Evolutionary conservation across 2,888 invertebrate genomes (phyloP).

Genomic region (Ceratothoa steindachneri): DNA sequence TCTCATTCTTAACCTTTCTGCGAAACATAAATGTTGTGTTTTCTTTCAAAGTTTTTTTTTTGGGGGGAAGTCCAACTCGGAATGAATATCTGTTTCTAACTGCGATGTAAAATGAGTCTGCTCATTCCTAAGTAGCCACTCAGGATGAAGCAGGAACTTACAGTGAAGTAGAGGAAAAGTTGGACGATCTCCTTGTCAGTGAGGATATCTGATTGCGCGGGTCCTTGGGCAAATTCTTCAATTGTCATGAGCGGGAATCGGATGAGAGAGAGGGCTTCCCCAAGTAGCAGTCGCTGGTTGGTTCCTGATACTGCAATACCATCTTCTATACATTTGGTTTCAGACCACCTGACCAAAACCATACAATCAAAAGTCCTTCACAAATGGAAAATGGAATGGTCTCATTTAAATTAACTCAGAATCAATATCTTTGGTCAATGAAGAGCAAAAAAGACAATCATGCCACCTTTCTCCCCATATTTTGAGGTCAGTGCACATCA

Average conservation of each 20-base stretch:
- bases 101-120: too few relatives aligned
- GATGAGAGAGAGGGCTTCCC: conserved; percentile 67
- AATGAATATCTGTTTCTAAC: too few relatives aligned
- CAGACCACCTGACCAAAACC: conserved; percentile 68
- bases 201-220: conserved; percentile 69
- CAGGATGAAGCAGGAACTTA: too few relatives aligned
- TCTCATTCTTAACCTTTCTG: too few relatives aligned
- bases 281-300: conserved; percentile 67
- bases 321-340: conserved; percentile 68
- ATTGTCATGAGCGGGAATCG: conserved; percentile 79
- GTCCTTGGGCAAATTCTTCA: conserved; percentile 75
- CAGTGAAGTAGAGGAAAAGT: conserved; percentile 66
- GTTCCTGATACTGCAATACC: conserved; percentile 64
- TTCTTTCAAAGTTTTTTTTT: too few relatives aligned
- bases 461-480: too few relatives aligned
- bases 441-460: too few relatives aligned
- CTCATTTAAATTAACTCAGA: conserved; percentile 1
- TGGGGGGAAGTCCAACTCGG: too few relatives aligned
- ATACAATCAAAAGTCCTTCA: neutral
- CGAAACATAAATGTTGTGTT: too few relatives aligned
- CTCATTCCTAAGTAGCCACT: too few relatives aligned
- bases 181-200: conserved; percentile 72
- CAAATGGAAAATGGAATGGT: neutral
- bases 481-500: too few relatives aligned
- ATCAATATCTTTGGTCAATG: neutral